Percentiles rank a stretch among this genome's conserved stretches.
Evolutionary conservation across 2,888 invertebrate species (phyloP).

Genomic region (Machimus rusticus): DNA sequence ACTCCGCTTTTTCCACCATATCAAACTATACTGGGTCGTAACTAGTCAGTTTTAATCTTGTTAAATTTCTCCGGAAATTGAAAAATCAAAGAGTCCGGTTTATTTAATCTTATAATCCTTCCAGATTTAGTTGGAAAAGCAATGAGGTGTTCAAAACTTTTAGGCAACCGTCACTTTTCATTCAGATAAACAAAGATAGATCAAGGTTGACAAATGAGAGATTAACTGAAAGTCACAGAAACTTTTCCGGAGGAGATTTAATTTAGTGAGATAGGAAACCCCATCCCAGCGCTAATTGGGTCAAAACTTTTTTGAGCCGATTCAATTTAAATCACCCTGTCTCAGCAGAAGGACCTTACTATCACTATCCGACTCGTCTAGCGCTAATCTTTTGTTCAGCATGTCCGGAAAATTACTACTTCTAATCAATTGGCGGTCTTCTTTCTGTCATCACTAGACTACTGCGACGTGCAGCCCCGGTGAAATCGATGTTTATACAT

Average conservation of each 20-base stretch:
- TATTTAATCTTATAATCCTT: background rate
- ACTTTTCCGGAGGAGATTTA: background rate
- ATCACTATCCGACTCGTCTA: background rate
- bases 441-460: background rate
- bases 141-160: background rate
- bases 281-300: background rate
- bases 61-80: background rate
- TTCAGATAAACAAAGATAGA: background rate
- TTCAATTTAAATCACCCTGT: background rate
- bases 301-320: background rate
- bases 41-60: background rate
- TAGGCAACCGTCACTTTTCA: background rate
- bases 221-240: background rate
- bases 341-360: background rate
- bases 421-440: background rate
- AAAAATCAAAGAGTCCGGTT: background rate
- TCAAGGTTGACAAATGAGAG: background rate
- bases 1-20: background rate
- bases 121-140: background rate
- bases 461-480: background rate
- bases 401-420: background rate
- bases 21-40: background rate
- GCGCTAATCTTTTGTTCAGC: background rate
- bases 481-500: background rate
- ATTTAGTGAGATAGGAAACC: background rate